Base-by-base conservation (phyloP, 1,140 invertebrate genomes). In the Macrocentrus cingulum region DNA sequence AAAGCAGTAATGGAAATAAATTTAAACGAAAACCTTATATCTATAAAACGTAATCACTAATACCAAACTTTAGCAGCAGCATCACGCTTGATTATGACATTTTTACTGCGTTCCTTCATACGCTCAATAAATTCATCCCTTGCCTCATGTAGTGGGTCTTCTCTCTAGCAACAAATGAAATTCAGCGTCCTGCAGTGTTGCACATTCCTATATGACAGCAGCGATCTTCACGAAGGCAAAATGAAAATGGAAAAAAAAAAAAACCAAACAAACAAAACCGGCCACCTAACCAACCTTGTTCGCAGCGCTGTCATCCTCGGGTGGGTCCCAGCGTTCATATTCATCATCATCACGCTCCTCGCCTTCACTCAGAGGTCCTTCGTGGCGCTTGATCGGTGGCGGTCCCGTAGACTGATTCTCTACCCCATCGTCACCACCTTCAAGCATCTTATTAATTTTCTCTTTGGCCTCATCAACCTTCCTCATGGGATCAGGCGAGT, bases 341-440 rank as follows among this genome's bases (percentile, higher is more conserved):
- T 80, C 77, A 37, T 87, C 84, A 56, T 85, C 85, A 67, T 89
- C 87, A 55, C 87, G 82, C 61, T 88, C 88, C 66, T 88, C 87
- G 3, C 87, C 87, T 66, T 88, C 86, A 67, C 87, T 88, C 58
- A 88, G 74, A 49, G 87, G 86, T 49, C 85, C 86, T 61, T 86
- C 84, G 44, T 85, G 84, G 59, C 83, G 76, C 63, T 78, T 77
- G 59, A 4, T 39, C n/a, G 53, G 46, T 32, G 60, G 29, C 42
- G 41, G 46, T 8, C 15, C 25, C n/a, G 41, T n/a, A 8, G 53
- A 32, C 15, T 59, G 52, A 29, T 36, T 29, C 29, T 20, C 45
- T 23, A 74, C 79, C 64, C 67, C 74, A 71, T 77, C 80, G n/a
- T 79, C 79, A 2, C 80, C 79, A 25, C 75, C 76, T 29, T 82